A percentile compares a stretch with the other conserved stretches of the same genome.
These are phyloP conservation scores for Gobio gobio DNA, from an alignment of 2,113 vertebrate species.

Conservation along the genomic window DNA sequence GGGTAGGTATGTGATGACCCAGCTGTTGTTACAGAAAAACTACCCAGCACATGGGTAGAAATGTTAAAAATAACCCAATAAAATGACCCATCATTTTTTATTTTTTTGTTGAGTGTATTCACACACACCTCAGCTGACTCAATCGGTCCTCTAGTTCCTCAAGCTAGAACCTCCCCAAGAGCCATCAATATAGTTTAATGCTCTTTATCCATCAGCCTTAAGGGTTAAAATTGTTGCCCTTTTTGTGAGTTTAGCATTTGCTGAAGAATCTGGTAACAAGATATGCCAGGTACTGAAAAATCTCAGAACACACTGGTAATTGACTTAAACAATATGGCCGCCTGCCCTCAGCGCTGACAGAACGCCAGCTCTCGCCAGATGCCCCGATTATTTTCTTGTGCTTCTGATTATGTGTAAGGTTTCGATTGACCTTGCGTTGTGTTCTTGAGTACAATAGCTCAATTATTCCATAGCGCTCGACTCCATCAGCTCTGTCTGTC, in stretches of 20 bases:
- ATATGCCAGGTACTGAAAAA: slow-evolving; percentile 71
- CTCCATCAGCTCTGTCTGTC: not conserved
- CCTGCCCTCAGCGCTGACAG: slow-evolving; percentile 68
- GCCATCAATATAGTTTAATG: slow-evolving; percentile 44
- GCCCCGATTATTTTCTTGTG: slow-evolving; percentile 76
- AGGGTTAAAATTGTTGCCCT: not conserved
- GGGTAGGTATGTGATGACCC: no score
- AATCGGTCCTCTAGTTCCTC: no score
- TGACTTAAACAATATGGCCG: slow-evolving; percentile 73
- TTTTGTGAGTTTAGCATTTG: not conserved
- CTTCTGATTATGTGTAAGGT: slow-evolving; percentile 73
- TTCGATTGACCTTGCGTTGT: slow-evolving; percentile 71
- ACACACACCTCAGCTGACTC: not conserved
- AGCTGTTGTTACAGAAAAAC: no score
- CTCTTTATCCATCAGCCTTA: not conserved
- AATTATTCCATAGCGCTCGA: slow-evolving; percentile 66
- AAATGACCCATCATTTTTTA: no score
- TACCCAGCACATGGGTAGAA: no score
- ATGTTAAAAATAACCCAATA: no score
- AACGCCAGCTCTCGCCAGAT: slow-evolving; percentile 69
- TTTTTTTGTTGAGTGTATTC: no score
- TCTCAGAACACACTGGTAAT: slow-evolving; percentile 76
- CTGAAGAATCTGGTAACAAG: slow-evolving; percentile 56
- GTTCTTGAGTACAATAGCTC: slow-evolving; percentile 70
- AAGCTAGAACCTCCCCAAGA: no score